A percentile compares a stretch with the other conserved stretches of the same genome.
These are phyloP conservation scores for Neodiprion virginianus DNA, from an alignment of 1,140 invertebrate genomes.

Conservation along the genomic window DNA sequence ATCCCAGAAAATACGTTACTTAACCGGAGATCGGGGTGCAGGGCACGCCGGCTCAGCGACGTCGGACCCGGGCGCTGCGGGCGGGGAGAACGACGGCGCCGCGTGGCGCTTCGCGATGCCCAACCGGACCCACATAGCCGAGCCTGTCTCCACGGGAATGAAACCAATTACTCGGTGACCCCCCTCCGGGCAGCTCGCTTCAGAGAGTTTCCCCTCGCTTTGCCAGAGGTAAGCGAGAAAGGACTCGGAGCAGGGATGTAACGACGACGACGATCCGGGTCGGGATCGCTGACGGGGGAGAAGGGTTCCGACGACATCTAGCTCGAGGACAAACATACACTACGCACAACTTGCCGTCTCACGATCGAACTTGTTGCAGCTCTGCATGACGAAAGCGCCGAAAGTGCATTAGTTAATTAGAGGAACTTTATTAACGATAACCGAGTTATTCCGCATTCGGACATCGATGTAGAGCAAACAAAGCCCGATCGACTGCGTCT, in stretches of 20 bases:
- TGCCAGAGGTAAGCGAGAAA: constrained; percentile 25
- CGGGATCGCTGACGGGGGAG: background rate
- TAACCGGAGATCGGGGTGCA: constrained; percentile 42
- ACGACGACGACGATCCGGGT: constrained; percentile 5
- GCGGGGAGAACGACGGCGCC: background rate
- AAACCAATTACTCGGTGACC: constrained; percentile 61
- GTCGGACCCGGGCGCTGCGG: constrained; percentile 33
- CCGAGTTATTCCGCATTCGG: too few species aligned
- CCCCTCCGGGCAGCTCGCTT: constrained; percentile 49
- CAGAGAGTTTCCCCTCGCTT: constrained; percentile 28
- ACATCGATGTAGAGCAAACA: too few species aligned
- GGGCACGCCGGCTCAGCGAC: constrained; percentile 32
- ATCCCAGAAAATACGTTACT: constrained; percentile 55
- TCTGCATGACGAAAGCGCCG: constrained; percentile 25
- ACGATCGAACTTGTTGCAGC: background rate
- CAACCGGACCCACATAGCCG: constrained; percentile 27
- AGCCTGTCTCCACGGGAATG: constrained; percentile 56
- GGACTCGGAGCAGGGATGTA: constrained; percentile 27
- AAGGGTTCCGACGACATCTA: constrained; percentile 10
- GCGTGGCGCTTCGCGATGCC: background rate
- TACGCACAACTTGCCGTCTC: background rate
- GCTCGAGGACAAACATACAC: constrained; percentile 18
- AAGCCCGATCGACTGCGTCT: too few species aligned
- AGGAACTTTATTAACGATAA: constrained; percentile 24
- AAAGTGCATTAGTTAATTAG: constrained; percentile 52